Evolutionary conservation across 2,113 vertebrate species (phyloP), one percentile per base, ranked within the genome.

Genomic region (Phyllostomus hastatus): DNA sequence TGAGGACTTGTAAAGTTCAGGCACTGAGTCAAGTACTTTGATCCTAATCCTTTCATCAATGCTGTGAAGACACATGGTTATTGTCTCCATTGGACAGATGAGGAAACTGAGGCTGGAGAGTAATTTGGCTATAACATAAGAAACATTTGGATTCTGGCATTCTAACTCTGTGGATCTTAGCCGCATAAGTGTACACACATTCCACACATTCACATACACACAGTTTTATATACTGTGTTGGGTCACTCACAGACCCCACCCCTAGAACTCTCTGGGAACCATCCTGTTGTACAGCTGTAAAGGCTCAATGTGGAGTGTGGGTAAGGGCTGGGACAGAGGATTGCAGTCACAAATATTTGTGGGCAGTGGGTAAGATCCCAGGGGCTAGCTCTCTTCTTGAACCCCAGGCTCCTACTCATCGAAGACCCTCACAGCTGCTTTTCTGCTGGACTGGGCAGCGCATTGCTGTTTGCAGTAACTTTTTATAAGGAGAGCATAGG

Each of bases 141-240:
- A 95, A 94, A 93, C 54, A 83, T 94, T 69, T 57, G 79, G 88
- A 88, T 82, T 50, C 9, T 86, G 80, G 86, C 88, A 91, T 96
- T 94, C 66, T 75, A 38, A 89, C 43, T 82, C 17, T 78, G 2
- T 7, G 1, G 3, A 93, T 84, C n/a, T 82, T 76, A 91, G 90
- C 35, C 41, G 57, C 20, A 28, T 38, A 70, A 91, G 73, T 64
- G 24, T 28, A 33, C 33, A 70, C 57, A 70, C 12, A 46, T 61
- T 57, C 11, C 38, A 43, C 17, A 50, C 20, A 41, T 84, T 78
- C 46, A 66, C 20, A 66, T 26, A 48, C 48, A 52, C 0, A 50
- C 33, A 81, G 41, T 86, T 88, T 93, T 93, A 15, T 81, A 38
- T 83, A 72, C 28, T 81, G 1, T 89, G 66, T 85, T 41, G 43